These are phyloP conservation scores for Zosterops japonicus DNA, from an alignment of 2,113 vertebrate genomes.

Conservation along the genomic window DNA sequence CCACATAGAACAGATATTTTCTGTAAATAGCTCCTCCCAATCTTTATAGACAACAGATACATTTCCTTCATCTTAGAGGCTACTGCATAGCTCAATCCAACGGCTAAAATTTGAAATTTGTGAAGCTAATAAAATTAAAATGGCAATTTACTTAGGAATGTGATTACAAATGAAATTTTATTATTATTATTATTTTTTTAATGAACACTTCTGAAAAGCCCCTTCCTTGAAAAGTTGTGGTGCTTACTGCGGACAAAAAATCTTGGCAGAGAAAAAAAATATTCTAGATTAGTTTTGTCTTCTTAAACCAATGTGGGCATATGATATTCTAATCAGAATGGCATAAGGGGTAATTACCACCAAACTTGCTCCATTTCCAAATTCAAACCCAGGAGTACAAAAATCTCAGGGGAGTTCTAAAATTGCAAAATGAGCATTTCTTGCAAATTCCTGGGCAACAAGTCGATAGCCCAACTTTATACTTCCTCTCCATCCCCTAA, in stretches of 20 bases:
- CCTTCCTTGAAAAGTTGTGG: neutral
- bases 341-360: neutral
- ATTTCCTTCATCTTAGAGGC: neutral
- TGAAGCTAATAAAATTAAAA: neutral
- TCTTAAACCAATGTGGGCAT: neutral
- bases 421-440: neutral
- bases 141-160: neutral
- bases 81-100: neutral
- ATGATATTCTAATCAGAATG: neutral
- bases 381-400: neutral
- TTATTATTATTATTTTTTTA: neutral
- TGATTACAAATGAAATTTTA: neutral
- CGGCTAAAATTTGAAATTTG: neutral
- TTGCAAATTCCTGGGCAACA: neutral
- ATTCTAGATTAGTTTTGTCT: neutral
- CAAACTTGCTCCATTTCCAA: neutral
- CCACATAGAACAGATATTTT: neutral
- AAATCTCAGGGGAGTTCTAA: neutral
- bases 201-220: neutral
- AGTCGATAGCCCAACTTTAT: neutral
- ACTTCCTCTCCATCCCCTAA: fast-evolving
- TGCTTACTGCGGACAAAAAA: neutral
- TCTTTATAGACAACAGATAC: neutral
- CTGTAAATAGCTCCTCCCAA: neutral
- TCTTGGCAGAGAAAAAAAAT: neutral